phyloP scores from a whole-genome alignment of 2,888 invertebrate species.

The Apotomis turbidana region DNA sequence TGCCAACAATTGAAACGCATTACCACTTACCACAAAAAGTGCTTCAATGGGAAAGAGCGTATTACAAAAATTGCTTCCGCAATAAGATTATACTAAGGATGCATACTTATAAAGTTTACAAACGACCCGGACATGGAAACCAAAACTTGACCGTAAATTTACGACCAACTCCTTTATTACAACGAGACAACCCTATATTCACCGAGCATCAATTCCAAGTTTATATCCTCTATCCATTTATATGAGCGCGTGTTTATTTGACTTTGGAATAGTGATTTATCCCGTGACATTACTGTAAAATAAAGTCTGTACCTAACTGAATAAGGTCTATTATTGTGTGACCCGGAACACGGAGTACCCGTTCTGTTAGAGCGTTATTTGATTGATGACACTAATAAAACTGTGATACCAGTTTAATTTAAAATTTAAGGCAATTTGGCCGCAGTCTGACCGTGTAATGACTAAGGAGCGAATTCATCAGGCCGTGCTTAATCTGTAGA shows the following conservation, averaged over 20 bases:
- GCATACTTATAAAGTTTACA: conserved; percentile 5
- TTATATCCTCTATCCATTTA: conserved; percentile 78
- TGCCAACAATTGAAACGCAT: no score
- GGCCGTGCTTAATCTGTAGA: conserved; percentile 30
- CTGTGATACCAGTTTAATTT: conserved; percentile 83
- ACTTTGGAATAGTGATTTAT: conserved; percentile 69
- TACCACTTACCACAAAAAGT: no score
- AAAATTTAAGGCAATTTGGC: conserved; percentile 81
- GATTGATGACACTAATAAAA: conserved; percentile 83
- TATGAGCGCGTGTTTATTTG: conserved; percentile 79
- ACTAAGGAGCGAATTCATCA: conserved; percentile 50
- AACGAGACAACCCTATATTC: conserved; percentile 48
- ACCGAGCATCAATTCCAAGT: conserved; percentile 75
- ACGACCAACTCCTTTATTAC: conserved; percentile 21
- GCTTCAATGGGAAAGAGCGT: no score
- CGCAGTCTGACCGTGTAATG: conserved; percentile 78
- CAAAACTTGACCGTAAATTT: conserved; percentile 26
- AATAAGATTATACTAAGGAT: no score
- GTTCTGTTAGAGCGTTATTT: conserved; percentile 72
- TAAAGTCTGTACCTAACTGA: conserved; percentile 52
- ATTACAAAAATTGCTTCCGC: no score
- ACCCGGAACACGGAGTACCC: conserved; percentile 53
- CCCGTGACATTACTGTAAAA: conserved; percentile 55
- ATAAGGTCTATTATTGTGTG: conserved; percentile 64
- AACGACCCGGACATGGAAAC: conserved; percentile 10